These are phyloP conservation scores for Protomyctophum bolini DNA, from an alignment of 2,113 vertebrate species.

Conservation along the genomic window DNA sequence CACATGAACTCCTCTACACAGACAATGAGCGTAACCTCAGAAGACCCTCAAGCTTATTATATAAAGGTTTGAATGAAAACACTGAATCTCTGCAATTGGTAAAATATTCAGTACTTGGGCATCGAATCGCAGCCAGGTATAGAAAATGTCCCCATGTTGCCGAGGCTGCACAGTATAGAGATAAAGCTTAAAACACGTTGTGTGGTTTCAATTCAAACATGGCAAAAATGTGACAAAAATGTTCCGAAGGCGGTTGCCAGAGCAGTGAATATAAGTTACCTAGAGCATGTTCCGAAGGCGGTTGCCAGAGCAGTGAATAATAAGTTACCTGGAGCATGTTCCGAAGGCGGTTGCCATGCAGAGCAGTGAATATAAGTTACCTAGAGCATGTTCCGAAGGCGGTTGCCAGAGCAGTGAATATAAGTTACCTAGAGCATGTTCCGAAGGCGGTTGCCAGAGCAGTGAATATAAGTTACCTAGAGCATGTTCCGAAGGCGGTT, in stretches of 20 bases:
- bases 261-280: conserved; percentile 83
- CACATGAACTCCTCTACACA: no score
- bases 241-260: conserved; percentile 90
- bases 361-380: conserved; percentile 80
- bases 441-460: conserved; percentile 89
- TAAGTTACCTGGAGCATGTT: conserved; percentile 90
- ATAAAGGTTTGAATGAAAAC: no score
- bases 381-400: conserved; percentile 92
- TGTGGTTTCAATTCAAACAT: no score
- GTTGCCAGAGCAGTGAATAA: conserved; percentile 85
- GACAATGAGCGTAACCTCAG: no score
- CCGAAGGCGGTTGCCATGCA: conserved; percentile 91
- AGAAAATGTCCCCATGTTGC: no score
- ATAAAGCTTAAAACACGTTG: no score
- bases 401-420: conserved; percentile 83
- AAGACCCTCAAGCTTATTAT: no score
- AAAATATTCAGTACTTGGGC: no score
- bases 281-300: conserved; percentile 90
- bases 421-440: conserved; percentile 90
- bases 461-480: conserved; percentile 85
- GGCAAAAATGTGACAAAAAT: conserved; percentile 49
- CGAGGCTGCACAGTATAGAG: no score
- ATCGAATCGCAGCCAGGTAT: no score
- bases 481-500: conserved; percentile 90
- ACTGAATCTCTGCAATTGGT: no score